Base-by-base conservation (phyloP, 2,797 vertebrate species). In the Enoplosus armatus region DNA sequence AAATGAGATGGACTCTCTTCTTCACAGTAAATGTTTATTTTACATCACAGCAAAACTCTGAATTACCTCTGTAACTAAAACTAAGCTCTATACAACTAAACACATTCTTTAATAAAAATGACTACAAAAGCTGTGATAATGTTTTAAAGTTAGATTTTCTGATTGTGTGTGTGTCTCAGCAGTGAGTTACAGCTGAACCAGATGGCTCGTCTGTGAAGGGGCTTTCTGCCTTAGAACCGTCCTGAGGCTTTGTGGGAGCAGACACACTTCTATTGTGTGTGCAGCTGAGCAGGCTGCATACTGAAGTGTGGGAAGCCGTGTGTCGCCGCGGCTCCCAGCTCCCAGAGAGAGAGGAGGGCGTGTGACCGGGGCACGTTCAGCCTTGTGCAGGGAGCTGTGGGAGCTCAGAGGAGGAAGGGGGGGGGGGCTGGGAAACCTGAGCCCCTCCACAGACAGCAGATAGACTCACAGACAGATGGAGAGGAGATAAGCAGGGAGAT, bases 241-340 rank as follows among this genome's bases (percentile, higher is more conserved):
- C 79, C 83, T 6, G 10, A 50, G 86, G 83, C 88, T 88, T 87
- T 91, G 89, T 90, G 85, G 55, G 84, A 82, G 79, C 80, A 75
- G 93, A 94, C 95, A 95, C 95, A 93, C 94, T 93, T 94, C 93
- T 73, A 88, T 95, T 96, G 93, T 95, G 79, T 53, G 61, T 1
- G 55, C 53, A 79, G 91, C 89, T 83, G 86, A 91, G 89, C 81
- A n/a, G 78, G 80, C 84, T 87, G 92, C 93, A 93, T 92, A 83
- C 81, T 90, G 69, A 90, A 95, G 93, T 95, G 94, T 95, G 95
- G 94, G 95, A 96, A 95, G 92, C 91, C 80, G 84, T 94, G 94
- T 92, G 93, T 90, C 86, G 16, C 84, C 12, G 74, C 67, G 91
- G 87, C 92, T 94, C 93, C 94, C 90, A 94, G 92, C 91, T 85